A percentile compares a stretch with the other conserved stretches of the same genome.
These are phyloP conservation scores for Corythornis cristatus DNA, from an alignment of 2,113 vertebrate genomes.

Conservation along the genomic window DNA sequence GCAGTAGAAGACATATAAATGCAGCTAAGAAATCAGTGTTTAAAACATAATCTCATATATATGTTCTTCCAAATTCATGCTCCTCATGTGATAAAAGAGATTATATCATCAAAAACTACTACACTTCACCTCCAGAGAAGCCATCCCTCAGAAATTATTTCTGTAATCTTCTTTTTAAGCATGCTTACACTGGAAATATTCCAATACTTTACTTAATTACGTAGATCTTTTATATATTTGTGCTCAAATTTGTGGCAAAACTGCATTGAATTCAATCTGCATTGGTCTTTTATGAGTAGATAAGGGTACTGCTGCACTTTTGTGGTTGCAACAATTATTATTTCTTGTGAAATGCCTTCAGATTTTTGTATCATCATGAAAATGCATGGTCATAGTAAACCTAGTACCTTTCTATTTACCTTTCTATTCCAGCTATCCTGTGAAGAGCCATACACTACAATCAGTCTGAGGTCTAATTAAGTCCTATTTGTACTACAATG, in stretches of 20 bases:
- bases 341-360: neutral
- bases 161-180: neutral
- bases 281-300: neutral
- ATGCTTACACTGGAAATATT: neutral
- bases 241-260: neutral
- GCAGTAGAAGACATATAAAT: neutral
- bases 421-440: neutral
- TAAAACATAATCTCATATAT: neutral
- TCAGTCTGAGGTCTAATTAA: neutral
- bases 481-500: neutral
- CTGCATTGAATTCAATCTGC: neutral
- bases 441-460: neutral
- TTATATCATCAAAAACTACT: neutral
- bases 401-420: neutral
- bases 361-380: neutral
- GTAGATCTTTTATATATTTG: neutral
- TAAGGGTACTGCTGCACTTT: neutral
- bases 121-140: neutral
- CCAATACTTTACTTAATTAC: neutral
- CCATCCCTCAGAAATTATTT: neutral
- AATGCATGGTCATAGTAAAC: neutral
- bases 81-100: neutral
- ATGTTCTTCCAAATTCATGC: neutral
- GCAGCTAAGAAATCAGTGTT: neutral
- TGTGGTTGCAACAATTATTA: neutral